phyloP scores from a whole-genome alignment of 2,888 invertebrate genomes.

The Zele albiditarsus region DNA sequence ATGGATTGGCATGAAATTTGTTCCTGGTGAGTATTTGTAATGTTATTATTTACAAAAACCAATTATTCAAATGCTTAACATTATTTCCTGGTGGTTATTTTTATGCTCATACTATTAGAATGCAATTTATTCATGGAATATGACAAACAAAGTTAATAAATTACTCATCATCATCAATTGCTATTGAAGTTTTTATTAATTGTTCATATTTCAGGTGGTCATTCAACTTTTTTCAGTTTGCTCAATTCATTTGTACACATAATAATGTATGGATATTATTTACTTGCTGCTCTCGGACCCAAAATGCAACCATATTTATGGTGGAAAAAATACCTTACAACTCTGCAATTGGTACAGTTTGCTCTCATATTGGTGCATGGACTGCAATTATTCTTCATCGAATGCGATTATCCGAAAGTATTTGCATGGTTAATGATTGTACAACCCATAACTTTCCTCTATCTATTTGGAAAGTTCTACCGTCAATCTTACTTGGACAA shows the following conservation, averaged over 20 bases:
- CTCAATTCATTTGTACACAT: constrained; percentile 96
- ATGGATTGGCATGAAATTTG: constrained; percentile 93
- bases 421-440: constrained; percentile 94
- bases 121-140: no score
- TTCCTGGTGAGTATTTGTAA: constrained; percentile 78
- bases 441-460: constrained; percentile 94
- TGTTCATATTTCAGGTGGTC: constrained; percentile 87
- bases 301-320: constrained; percentile 89
- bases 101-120: no score
- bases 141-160: neutral
- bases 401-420: constrained; percentile 91
- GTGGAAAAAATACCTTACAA: constrained; percentile 97
- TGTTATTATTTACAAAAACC: neutral
- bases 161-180: constrained; percentile 78
- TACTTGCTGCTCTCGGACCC: constrained; percentile 92
- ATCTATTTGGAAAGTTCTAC: constrained; percentile 84
- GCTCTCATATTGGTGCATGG: constrained; percentile 90
- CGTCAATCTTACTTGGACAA: constrained; percentile 69
- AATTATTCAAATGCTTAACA: no score
- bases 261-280: constrained; percentile 94
- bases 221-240: constrained; percentile 94
- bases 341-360: constrained; percentile 94
- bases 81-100: no score
- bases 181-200: constrained; percentile 71
- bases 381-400: constrained; percentile 88